Conservation (phyloP, 1,140 invertebrate species). For the Nephila pilipes region DNA sequence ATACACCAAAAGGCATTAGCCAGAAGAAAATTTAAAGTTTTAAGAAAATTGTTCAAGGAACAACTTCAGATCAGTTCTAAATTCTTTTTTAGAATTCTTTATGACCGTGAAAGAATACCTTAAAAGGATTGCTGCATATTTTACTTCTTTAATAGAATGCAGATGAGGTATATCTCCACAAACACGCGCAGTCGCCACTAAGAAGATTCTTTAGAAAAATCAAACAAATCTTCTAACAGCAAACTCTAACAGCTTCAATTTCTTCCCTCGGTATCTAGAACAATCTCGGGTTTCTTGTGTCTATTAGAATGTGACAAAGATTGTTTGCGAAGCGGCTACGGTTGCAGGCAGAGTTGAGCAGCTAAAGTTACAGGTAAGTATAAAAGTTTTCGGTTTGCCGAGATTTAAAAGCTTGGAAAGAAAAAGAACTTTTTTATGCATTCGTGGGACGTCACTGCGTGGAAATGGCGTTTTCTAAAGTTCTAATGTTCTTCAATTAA, state of each 20-base stretch:
- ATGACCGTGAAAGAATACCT: background rate
- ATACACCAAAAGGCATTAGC: no score
- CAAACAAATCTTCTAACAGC: background rate
- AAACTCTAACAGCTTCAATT: background rate
- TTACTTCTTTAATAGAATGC: background rate
- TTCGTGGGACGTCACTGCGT: background rate
- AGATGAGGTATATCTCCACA: background rate
- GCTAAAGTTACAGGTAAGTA: conserved; percentile 11
- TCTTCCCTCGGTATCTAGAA: background rate
- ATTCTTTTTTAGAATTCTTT: background rate
- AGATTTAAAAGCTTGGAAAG: conserved; percentile 3
- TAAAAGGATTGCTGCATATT: background rate
- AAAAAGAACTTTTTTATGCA: conserved; percentile 1
- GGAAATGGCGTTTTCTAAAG: conserved; percentile 14
- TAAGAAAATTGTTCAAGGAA: no score
- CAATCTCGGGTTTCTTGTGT: background rate
- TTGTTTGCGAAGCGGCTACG: conserved; percentile 16
- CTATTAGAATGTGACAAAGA: conserved; percentile 30
- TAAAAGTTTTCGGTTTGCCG: background rate
- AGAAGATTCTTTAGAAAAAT: background rate
- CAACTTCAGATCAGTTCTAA: no score
- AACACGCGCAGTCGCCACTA: background rate
- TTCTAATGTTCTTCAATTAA: conserved; percentile 42
- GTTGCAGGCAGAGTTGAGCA: background rate
- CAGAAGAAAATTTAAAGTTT: no score